Percentiles rank a stretch among this genome's conserved stretches.
Conservation (phyloP, 2,797 vertebrate genomes). For the Rhincodon typus region DNA sequence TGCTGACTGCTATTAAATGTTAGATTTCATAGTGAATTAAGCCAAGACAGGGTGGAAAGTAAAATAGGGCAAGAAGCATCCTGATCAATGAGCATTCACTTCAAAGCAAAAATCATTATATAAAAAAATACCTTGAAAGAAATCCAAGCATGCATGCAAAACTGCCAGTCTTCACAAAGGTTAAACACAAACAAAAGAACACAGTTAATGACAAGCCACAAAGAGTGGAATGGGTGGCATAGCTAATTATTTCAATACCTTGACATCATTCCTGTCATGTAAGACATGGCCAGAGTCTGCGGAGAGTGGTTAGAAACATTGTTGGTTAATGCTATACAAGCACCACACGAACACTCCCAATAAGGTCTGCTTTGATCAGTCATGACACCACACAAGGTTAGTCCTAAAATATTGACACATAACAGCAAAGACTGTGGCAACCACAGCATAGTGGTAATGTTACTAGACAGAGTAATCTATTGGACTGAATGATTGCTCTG, state of each 20-base stretch:
- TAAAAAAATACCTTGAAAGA: slow-evolving; percentile 58
- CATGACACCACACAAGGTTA: too few relatives aligned
- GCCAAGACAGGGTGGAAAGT: neutral
- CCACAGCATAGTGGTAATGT: neutral
- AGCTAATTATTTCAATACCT: slow-evolving; percentile 59
- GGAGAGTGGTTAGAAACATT: slow-evolving; percentile 43
- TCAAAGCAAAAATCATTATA: neutral
- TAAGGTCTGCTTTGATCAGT: neutral
- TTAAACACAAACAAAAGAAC: slow-evolving; percentile 34
- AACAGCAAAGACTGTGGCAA: neutral
- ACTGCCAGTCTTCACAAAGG: slow-evolving; percentile 56
- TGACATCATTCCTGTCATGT: slow-evolving; percentile 87
- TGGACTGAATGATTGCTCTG: too few relatives aligned
- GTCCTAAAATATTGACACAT: neutral
- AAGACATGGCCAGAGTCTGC: slow-evolving; percentile 88
- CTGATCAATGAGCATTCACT: neutral
- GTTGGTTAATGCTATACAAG: slow-evolving; percentile 3
- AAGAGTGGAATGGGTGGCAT: neutral
- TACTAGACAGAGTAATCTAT: neutral
- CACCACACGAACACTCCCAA: neutral
- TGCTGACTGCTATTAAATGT: neutral
- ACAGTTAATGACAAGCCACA: slow-evolving; percentile 11
- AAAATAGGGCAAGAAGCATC: neutral
- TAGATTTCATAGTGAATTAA: neutral
- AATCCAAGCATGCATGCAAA: slow-evolving; percentile 69